Evolutionary conservation across 2,888 invertebrate genomes (phyloP).

Genomic region (Eulithis testata): DNA sequence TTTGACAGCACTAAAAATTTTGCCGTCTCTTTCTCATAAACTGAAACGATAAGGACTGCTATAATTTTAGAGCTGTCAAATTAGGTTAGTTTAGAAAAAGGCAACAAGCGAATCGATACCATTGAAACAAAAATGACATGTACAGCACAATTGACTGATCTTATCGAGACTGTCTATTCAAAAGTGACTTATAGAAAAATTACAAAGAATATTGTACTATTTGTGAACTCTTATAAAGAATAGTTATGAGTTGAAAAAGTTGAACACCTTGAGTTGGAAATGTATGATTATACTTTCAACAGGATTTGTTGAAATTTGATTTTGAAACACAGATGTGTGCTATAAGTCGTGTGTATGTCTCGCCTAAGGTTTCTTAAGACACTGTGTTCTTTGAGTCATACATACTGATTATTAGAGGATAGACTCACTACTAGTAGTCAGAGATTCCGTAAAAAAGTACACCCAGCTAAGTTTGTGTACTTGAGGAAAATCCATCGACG

Average conservation of each 20-base stretch:
- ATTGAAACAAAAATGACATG: constrained; percentile 2
- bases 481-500: constrained; percentile 3
- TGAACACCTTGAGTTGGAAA: constrained; percentile 5
- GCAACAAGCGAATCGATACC: too few species aligned
- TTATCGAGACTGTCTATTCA: not conserved
- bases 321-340: not conserved
- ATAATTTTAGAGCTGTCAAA: too few species aligned
- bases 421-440: not conserved
- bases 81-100: too few species aligned
- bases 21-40: too few species aligned
- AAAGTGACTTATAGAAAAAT: constrained; percentile 5
- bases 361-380: not conserved
- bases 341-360: not conserved
- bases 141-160: constrained; percentile 5
- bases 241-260: constrained; percentile 1
- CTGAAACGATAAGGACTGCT: too few species aligned
- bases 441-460: constrained; percentile 2
- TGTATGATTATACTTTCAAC: not conserved
- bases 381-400: constrained; percentile 13
- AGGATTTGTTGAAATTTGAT: constrained; percentile 1
- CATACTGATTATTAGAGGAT: not conserved
- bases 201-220: not conserved
- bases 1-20: too few species aligned
- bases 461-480: constrained; percentile 15
- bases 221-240: not conserved